Percentiles rank a stretch among this genome's conserved stretches.
These are phyloP conservation scores for Cynoglossus semilaevis DNA, from an alignment of 2,113 vertebrate species.

Conservation along the genomic window DNA sequence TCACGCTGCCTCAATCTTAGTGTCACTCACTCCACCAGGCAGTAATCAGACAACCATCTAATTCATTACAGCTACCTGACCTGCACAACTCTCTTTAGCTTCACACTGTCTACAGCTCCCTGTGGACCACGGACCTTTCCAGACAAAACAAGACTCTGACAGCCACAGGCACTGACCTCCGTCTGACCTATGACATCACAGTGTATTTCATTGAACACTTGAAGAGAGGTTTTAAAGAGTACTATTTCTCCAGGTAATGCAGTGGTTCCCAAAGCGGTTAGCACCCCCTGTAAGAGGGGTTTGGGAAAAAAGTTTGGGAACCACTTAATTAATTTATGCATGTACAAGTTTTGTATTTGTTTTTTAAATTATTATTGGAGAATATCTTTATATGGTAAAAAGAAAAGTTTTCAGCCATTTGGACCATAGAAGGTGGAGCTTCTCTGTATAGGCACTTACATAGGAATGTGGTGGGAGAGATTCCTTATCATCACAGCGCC, in stretches of 20 bases:
- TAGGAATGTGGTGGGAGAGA: constrained; percentile 79
- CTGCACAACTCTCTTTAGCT: constrained; percentile 51
- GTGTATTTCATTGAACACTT: constrained; percentile 5
- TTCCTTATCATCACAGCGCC: constrained; percentile 90
- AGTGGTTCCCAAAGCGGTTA: too few species aligned
- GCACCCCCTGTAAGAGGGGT: too few species aligned
- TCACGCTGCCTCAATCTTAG: constrained; percentile 43
- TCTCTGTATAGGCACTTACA: constrained; percentile 59
- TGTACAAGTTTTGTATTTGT: too few species aligned
- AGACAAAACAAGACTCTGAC: constrained; percentile 53
- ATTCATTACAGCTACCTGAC: constrained; percentile 64
- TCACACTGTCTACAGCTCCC: constrained; percentile 47
- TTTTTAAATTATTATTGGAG: too few species aligned
- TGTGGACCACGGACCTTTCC: constrained; percentile 42
- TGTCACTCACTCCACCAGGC: constrained; percentile 64
- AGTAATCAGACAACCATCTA: constrained; percentile 61
- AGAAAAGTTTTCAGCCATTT: too few species aligned
- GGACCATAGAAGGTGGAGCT: too few species aligned
- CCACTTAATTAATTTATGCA: too few species aligned
- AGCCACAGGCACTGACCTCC: constrained; percentile 21
- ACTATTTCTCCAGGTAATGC: too few species aligned
- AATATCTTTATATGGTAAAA: too few species aligned
- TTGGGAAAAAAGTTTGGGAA: too few species aligned
- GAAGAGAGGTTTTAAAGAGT: too few species aligned
- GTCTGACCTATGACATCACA: constrained; percentile 37